Percentiles rank a stretch among this genome's conserved stretches.
Conservation (phyloP, 2,888 invertebrate species). For the Patella depressa region DNA sequence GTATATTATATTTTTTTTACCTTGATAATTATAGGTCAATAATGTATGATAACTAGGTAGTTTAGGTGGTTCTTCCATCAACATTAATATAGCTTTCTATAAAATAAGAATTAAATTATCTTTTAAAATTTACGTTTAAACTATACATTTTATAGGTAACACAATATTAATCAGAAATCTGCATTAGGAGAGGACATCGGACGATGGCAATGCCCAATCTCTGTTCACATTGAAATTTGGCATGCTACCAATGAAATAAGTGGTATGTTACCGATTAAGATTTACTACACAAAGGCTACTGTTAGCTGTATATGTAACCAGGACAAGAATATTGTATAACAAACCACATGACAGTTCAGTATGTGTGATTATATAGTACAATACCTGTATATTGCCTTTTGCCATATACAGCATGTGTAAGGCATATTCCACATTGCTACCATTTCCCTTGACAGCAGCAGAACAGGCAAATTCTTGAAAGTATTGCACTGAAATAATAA, state of each 20-base stretch:
- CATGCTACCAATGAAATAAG: no score
- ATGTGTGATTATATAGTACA: no score
- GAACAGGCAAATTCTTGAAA: constrained; percentile 96
- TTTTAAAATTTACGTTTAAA: no score
- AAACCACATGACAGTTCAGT: background rate
- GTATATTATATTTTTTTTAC: constrained; percentile 44
- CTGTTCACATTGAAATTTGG: no score
- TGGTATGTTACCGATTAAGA: no score
- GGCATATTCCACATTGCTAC: constrained; percentile 93
- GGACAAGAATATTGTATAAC: background rate
- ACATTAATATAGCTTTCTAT: constrained; percentile 85
- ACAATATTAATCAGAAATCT: no score
- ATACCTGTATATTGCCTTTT: constrained; percentile 82
- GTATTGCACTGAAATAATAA: constrained; percentile 81
- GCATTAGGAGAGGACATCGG: no score
- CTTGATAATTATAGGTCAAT: constrained; percentile 72
- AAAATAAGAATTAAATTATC: constrained; percentile 31
- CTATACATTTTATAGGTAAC: no score
- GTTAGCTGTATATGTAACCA: background rate
- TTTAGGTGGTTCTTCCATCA: constrained; percentile 83
- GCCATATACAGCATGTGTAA: constrained; percentile 89
- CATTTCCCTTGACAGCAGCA: constrained; percentile 93
- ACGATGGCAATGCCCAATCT: no score
- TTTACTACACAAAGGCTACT: no score
- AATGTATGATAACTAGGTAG: constrained; percentile 78